phyloP scores from a whole-genome alignment of 2,797 vertebrate genomes.

The Loris lydekkerianus region DNA sequence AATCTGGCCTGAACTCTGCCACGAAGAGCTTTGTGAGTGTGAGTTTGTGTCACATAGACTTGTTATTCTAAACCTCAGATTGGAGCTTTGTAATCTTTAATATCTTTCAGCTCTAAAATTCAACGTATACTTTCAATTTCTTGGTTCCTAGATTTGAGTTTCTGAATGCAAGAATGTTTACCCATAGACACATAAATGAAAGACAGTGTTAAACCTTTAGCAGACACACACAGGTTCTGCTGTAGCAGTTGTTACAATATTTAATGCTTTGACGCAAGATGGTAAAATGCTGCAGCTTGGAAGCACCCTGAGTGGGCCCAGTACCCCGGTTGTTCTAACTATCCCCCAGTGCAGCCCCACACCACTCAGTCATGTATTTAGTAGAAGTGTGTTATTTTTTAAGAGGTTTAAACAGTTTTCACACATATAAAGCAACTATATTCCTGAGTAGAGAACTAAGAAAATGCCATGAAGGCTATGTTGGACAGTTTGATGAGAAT shows the following conservation, averaged over 20 bases:
- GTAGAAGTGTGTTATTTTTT: constrained; percentile 12
- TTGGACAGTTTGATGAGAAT: too few species aligned
- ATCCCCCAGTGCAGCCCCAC: fast-evolving
- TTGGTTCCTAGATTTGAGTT: background rate
- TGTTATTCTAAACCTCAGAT: background rate
- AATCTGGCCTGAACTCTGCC: constrained; percentile 2
- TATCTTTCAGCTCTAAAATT: constrained; percentile 42
- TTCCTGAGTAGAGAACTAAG: background rate
- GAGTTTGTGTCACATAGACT: background rate
- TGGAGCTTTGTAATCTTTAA: background rate
- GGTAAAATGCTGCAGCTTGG: background rate
- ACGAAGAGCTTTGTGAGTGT: background rate
- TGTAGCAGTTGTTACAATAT: background rate
- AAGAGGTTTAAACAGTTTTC: background rate
- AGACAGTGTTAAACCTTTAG: background rate
- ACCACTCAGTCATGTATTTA: background rate
- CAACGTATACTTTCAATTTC: background rate
- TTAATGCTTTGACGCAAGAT: background rate
- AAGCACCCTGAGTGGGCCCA: background rate
- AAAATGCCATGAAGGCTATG: too few species aligned
- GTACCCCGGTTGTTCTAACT: background rate
- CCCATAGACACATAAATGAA: background rate
- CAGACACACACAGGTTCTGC: background rate
- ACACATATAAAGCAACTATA: background rate
- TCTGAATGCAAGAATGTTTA: background rate